A percentile compares a stretch with the other conserved stretches of the same genome.
These are phyloP conservation scores for Amitus sp. DNA, from an alignment of 2,888 invertebrate species.

Conservation along the genomic window DNA sequence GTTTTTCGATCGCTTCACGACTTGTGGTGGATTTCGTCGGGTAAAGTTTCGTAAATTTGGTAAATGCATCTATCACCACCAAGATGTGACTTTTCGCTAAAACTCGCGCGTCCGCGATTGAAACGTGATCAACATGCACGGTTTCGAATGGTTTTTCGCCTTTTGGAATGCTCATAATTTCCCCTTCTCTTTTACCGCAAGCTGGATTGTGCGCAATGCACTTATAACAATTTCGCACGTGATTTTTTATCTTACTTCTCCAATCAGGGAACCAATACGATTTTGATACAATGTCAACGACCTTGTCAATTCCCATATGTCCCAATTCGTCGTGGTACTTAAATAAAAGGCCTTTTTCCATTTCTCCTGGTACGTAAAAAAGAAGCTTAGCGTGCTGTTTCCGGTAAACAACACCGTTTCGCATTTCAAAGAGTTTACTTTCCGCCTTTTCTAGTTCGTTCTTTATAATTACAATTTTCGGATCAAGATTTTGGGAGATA, in stretches of 20 bases:
- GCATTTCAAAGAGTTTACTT: constrained; percentile 8
- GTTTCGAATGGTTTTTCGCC: constrained; percentile 10
- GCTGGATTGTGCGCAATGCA: constrained; percentile 18
- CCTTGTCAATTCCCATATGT: constrained; percentile 13
- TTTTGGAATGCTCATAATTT: constrained; percentile 14
- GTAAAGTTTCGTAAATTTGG: constrained; percentile 13
- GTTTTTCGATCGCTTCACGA: constrained; percentile 17
- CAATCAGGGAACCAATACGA: constrained; percentile 24
- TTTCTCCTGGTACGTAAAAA: neutral
- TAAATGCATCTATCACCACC: constrained; percentile 5
- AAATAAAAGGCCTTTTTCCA: constrained; percentile 4
- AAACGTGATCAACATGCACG: constrained; percentile 9
- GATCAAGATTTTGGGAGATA: constrained; percentile 11
- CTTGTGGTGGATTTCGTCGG: constrained; percentile 5
- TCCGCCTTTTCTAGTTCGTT: no score
- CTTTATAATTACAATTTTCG: no score
- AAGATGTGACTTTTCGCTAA: constrained; percentile 13
- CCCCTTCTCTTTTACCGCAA: constrained; percentile 21
- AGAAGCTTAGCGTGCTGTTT: no score
- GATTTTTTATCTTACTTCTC: constrained; percentile 13
- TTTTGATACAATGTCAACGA: constrained; percentile 3
- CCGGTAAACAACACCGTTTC: constrained; percentile 7
- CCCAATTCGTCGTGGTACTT: constrained; percentile 21
- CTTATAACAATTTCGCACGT: constrained; percentile 14
- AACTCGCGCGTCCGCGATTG: neutral